Base-by-base conservation (phyloP, 2,888 invertebrate genomes). In the Neria commutata region DNA sequence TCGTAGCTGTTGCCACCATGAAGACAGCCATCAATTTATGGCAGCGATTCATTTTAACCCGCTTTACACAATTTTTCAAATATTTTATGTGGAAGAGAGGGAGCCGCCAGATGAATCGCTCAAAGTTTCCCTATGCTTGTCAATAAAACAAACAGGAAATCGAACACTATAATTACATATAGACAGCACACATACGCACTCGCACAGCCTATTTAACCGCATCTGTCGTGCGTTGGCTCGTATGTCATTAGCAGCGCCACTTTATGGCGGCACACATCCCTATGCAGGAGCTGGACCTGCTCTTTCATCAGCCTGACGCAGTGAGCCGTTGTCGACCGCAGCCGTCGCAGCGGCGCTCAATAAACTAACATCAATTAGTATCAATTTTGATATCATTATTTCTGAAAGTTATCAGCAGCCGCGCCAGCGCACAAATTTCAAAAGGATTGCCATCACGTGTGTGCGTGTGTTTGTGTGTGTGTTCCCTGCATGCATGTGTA, bases 61-160 rank as follows among this genome's bases (percentile, higher is more conserved):
- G n/a, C n/a, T n/a, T n/a, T n/a, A n/a, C n/a, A n/a, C n/a, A n/a
- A n/a, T n/a, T n/a, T n/a, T n/a, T n/a, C n/a, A n/a, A n/a, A n/a
- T n/a, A n/a, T n/a, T n/a, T n/a, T n/a, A n/a, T n/a, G n/a, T n/a
- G n/a, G n/a, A n/a, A n/a, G n/a, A n/a, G n/a, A n/a, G n/a, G n/a
- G n/a, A n/a, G n/a, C n/a, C n/a, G n/a, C n/a, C n/a, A n/a, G n/a
- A n/a, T n/a, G n/a, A n/a, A n/a, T n/a, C n/a, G n/a, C n/a, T n/a
- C n/a, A 33, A 33, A 33, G 33, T 33, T 10, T 10, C 33, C 8
- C 33, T 8, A 33, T 8, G n/a, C n/a, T 5, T 1, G 23, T 40
- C 40, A 23, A 14, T 14, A 33, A 56, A 56, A 50, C 45, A 56
- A 53, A 58, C 51, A 48, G 58, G 58, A 58, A 54, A 54, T 49